Evolutionary conservation across 2,113 vertebrate genomes (phyloP).

Genomic region (Oceanites oceanicus): DNA sequence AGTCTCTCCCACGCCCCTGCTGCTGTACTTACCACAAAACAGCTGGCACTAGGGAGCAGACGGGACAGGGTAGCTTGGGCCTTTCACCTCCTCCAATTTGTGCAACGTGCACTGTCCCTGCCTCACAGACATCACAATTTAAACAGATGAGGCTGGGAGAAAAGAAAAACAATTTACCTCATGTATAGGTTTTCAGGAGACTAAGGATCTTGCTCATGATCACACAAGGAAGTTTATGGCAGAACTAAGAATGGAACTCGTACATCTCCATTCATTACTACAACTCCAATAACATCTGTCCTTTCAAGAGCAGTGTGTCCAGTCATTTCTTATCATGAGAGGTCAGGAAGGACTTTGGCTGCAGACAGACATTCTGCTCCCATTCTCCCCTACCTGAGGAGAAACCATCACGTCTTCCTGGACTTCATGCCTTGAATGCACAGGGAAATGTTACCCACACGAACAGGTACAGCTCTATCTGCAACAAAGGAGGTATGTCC

Average conservation of each 20-base stretch:
- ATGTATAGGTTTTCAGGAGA: neutral
- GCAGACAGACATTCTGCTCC: neutral
- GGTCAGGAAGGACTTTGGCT: neutral
- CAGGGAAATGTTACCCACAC: neutral
- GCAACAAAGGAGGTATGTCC: neutral
- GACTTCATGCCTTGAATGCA: neutral
- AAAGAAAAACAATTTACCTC: neutral
- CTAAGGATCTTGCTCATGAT: neutral
- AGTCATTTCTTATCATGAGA: neutral
- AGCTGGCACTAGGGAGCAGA: neutral
- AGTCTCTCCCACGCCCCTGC: neutral
- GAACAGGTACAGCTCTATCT: neutral
- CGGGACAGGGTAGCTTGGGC: neutral
- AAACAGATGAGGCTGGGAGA: neutral
- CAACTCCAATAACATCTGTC: neutral
- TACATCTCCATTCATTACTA: neutral
- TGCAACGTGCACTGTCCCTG: neutral
- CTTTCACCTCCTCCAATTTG: neutral
- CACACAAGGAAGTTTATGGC: neutral
- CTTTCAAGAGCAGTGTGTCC: neutral
- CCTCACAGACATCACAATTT: neutral
- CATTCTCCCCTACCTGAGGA: neutral
- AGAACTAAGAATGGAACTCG: neutral
- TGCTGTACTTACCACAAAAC: neutral
- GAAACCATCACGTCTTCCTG: neutral